Base-by-base conservation (phyloP, 1,140 invertebrate genomes). In the Lepeophtheirus salmonis region DNA sequence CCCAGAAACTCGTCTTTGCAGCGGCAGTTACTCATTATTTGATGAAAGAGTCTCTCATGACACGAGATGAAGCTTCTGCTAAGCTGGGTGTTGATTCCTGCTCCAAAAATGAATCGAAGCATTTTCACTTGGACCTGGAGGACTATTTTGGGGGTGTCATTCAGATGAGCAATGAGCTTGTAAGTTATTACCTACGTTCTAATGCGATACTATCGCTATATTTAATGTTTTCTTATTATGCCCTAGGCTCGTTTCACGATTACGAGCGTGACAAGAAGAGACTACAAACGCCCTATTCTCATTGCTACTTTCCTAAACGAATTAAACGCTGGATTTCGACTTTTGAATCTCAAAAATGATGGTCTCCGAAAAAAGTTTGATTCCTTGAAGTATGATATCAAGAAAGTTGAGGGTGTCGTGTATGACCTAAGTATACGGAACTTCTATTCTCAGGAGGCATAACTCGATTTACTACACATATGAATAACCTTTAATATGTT, bases 401-500 rank as follows among this genome's bases (percentile, higher is more conserved):
- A 92, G 70, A 94, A 92, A 72, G 84, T 91, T 23, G 89, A 94
- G 68, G 88, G 94, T 73, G 83, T 95, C 1, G 87, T 95, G 6
- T 95, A 92, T 67, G 89, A 95, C 70, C 73, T 95, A 2, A 83
- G 83, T 62, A 88, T 95, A 64, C 75, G 89, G 56, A 86, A 86
- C 0, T 73, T 91, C 10, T 52, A 21, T 18, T 10, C 3, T n/a
- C 3, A 52, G 20, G 50, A 41, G 30, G 30, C n/a, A n/a, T n/a
- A n/a, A n/a, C n/a, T n/a, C n/a, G n/a, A n/a, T n/a, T n/a, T n/a
- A n/a, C n/a, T n/a, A n/a, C n/a, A n/a, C n/a, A n/a, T n/a, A n/a
- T n/a, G n/a, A n/a, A n/a, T n/a, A n/a, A n/a, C n/a, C n/a, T n/a
- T n/a, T n/a, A n/a, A n/a, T n/a, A n/a, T n/a, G n/a, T n/a, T n/a